Evolutionary conservation across 2,888 invertebrate species (phyloP).

Genomic region (Ormyrus labotus): DNA sequence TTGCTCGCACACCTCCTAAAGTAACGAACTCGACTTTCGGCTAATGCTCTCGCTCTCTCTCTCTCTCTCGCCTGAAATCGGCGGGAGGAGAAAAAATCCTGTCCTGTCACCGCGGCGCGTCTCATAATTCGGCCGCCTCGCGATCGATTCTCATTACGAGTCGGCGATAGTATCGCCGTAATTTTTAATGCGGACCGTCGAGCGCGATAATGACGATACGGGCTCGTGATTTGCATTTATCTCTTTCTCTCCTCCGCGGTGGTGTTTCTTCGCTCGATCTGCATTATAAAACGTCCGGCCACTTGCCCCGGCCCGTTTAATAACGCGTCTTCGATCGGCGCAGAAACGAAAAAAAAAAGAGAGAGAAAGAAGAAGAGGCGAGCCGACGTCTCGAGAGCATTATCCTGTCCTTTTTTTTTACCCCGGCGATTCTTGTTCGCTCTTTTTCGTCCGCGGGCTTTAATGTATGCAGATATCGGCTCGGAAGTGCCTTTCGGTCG

Average conservation of each 20-base stretch:
- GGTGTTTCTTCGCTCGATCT: not conserved
- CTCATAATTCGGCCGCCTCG: not conserved
- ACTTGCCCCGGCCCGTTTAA: not conserved
- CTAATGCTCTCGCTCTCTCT: slow-evolving; percentile 14
- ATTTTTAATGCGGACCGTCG: slow-evolving; percentile 43
- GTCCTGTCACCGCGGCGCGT: slow-evolving; percentile 51
- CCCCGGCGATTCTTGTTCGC: no score
- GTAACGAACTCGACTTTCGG: not conserved
- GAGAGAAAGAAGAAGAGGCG: not conserved
- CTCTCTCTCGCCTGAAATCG: not conserved
- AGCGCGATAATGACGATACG: slow-evolving; percentile 51
- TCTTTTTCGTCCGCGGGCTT: not conserved
- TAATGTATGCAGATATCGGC: not conserved
- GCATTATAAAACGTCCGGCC: slow-evolving; percentile 26
- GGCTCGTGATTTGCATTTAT: slow-evolving; percentile 53
- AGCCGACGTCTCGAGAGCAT: not conserved
- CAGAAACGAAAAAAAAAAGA: not conserved
- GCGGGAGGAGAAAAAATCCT: not conserved
- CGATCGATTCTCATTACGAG: slow-evolving; percentile 53
- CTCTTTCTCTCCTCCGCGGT: not conserved
- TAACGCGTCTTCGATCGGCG: not conserved
- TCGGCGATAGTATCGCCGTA: slow-evolving; percentile 40
- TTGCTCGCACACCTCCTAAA: not conserved
- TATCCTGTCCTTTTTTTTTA: no score
- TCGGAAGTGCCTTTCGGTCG: not conserved